phyloP scores from a whole-genome alignment of 2,888 invertebrate genomes.

The Lepidochrysops patricia region DNA sequence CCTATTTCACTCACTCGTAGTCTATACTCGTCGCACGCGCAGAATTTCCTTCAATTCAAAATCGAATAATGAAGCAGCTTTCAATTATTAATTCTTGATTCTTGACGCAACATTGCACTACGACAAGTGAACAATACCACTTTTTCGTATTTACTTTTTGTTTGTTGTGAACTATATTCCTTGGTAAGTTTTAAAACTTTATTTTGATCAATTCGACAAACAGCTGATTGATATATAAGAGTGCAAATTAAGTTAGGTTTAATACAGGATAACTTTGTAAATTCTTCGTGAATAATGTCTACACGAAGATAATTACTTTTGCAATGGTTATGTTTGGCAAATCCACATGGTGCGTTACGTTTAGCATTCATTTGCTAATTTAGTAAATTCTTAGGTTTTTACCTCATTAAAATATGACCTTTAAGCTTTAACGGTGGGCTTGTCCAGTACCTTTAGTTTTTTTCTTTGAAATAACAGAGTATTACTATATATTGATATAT shows the following conservation, averaged over 20 bases:
- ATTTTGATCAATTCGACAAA: neutral
- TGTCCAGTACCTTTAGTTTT: neutral
- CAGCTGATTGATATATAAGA: neutral
- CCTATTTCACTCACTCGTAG: slow-evolving; percentile 33
- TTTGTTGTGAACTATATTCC: slow-evolving; percentile 13
- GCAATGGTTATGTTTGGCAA: slow-evolving; percentile 4
- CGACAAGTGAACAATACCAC: slow-evolving; percentile 17
- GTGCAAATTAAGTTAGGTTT: neutral
- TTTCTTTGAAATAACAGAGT: neutral
- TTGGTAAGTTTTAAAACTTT: slow-evolving; percentile 4
- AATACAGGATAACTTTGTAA: neutral
- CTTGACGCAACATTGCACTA: slow-evolving; percentile 33
- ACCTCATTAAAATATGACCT: too few species aligned
- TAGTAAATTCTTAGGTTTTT: neutral
- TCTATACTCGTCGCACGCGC: slow-evolving; percentile 41
- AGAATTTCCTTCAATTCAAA: slow-evolving; percentile 41
- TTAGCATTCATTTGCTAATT: neutral
- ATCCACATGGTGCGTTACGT: neutral
- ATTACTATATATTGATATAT: neutral
- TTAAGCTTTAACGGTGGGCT: too few species aligned
- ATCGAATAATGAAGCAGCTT: slow-evolving; percentile 38
- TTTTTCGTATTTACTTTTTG: slow-evolving; percentile 18
- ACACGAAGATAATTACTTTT: neutral
- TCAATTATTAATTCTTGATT: slow-evolving; percentile 45
- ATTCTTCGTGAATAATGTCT: neutral